Evolutionary conservation across 2,113 vertebrate species (phyloP).

Genomic region (Clinocottus analis): DNA sequence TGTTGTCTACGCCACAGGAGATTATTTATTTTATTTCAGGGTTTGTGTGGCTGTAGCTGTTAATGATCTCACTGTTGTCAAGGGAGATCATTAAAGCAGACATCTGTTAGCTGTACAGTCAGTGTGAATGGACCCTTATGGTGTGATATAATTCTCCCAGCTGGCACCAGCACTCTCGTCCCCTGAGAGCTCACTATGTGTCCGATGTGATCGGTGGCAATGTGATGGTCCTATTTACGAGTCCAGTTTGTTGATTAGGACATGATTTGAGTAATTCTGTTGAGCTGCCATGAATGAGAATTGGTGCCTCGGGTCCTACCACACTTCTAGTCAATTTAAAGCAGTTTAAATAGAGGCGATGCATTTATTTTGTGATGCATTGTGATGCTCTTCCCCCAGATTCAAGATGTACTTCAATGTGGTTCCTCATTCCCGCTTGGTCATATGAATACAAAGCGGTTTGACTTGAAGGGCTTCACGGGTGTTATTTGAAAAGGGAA

Average conservation of each 20-base stretch:
- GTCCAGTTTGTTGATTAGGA: not conserved
- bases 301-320: not conserved
- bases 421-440: conserved; percentile 13
- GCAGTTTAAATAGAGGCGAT: not conserved
- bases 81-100: conserved; percentile 78
- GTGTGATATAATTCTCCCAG: conserved; percentile 71
- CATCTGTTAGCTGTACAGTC: conserved; percentile 74
- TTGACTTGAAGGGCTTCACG: conserved; percentile 4
- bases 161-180: conserved; percentile 47
- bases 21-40: conserved; percentile 38
- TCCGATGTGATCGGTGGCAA: conserved; percentile 32
- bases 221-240: conserved; percentile 11
- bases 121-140: conserved; percentile 69
- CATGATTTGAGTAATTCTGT: not conserved
- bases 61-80: conserved; percentile 69
- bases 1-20: not conserved
- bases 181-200: conserved; percentile 30
- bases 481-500: not conserved
- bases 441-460: conserved; percentile 3
- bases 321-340: not conserved
- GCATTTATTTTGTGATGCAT: not conserved
- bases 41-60: conserved; percentile 50
- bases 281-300: not conserved
- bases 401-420: not conserved
- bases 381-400: not conserved